Conservation (phyloP, 1,140 invertebrate species). For the Battus philenor region DNA sequence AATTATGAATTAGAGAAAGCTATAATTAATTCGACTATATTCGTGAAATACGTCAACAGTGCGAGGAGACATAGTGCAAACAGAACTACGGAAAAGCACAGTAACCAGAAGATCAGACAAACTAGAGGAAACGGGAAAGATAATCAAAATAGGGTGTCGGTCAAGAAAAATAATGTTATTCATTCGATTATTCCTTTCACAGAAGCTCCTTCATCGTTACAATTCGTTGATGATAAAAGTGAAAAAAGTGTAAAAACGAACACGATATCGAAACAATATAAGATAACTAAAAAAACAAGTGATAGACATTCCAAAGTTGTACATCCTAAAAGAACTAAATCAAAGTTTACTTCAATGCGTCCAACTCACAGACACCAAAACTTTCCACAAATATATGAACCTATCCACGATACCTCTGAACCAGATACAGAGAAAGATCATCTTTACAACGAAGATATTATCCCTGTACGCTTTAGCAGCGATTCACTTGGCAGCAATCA, state of each 20-base stretch:
- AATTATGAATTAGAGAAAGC: background rate
- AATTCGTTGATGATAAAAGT: background rate
- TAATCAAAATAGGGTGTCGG: too few species aligned
- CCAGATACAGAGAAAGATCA: background rate
- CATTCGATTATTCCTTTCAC: slow-evolving; percentile 8
- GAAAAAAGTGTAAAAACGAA: too few species aligned
- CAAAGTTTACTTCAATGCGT: too few species aligned
- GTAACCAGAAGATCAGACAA: background rate
- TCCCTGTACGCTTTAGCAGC: background rate
- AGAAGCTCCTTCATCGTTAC: background rate
- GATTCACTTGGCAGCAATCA: background rate
- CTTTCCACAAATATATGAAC: slow-evolving; percentile 6
- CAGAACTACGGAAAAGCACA: background rate
- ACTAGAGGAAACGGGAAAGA: background rate
- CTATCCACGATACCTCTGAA: background rate
- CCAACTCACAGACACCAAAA: too few species aligned
- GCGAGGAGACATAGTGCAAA: background rate
- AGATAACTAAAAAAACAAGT: too few species aligned
- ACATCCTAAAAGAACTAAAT: too few species aligned
- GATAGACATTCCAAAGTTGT: too few species aligned
- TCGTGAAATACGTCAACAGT: background rate
- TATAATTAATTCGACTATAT: background rate
- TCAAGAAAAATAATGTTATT: background rate
- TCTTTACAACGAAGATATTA: background rate
- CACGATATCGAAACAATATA: too few species aligned